phyloP scores from a whole-genome alignment of 2,888 invertebrate species.

The Leptinotarsa juncta region DNA sequence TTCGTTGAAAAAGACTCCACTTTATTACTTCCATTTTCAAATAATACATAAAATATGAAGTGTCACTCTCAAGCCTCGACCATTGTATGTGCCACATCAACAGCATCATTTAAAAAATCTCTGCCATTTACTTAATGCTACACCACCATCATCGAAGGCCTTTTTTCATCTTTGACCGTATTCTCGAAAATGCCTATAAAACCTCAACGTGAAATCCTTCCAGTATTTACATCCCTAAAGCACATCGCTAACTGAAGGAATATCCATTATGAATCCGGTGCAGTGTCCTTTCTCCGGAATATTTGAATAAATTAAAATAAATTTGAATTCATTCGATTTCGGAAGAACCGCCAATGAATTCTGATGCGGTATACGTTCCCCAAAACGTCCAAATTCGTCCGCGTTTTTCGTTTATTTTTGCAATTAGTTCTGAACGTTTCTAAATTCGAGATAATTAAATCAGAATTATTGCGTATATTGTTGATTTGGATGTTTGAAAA shows the following conservation, averaged over 20 bases:
- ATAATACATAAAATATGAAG: not conserved
- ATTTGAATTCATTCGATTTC: conserved; percentile 41
- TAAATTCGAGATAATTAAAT: conserved; percentile 27
- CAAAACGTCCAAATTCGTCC: conserved; percentile 22
- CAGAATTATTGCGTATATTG: conserved; percentile 11
- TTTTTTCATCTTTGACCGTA: conserved; percentile 12
- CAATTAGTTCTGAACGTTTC: conserved; percentile 33
- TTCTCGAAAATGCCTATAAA: conserved; percentile 9
- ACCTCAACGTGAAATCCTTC: conserved; percentile 13
- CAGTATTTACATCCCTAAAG: conserved; percentile 29
- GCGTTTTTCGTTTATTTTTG: conserved; percentile 31
- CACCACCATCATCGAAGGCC: not conserved
- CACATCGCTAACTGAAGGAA: conserved; percentile 33
- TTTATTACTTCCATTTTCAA: not conserved
- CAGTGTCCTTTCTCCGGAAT: conserved; percentile 34
- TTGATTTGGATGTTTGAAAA: conserved; percentile 17
- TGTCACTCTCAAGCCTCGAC: not conserved
- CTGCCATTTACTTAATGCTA: not conserved
- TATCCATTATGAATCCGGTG: conserved; percentile 31
- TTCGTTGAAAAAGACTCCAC: not conserved
- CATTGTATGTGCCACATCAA: not conserved
- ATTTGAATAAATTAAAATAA: conserved; percentile 41
- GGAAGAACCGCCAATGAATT: conserved; percentile 31
- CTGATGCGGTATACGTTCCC: conserved; percentile 31
- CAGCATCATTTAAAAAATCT: conserved; percentile 10